Conservation (phyloP, 2,888 invertebrate genomes). For the Drosophila leonis region DNA sequence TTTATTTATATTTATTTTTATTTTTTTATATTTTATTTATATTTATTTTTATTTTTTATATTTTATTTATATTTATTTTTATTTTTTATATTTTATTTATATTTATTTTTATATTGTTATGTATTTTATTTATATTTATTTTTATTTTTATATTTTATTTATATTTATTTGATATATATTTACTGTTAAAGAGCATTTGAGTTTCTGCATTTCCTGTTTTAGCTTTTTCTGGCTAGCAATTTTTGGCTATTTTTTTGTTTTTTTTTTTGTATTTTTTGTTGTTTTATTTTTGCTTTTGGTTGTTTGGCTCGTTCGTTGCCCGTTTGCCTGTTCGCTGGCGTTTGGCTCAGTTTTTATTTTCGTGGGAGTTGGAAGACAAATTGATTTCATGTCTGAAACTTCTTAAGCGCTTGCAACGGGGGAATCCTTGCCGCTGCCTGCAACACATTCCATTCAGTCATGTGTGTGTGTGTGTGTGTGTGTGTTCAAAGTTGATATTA, state of each 20-base stretch:
- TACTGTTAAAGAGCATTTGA: constrained; percentile 23
- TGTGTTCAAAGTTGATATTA: constrained; percentile 67
- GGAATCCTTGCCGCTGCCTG: constrained; percentile 60
- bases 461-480: constrained; percentile 24
- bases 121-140: no score
- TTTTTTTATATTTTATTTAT: no score
- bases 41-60: no score
- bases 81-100: no score
- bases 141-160: no score
- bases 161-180: not conserved
- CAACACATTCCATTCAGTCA: constrained; percentile 24
- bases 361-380: constrained; percentile 81
- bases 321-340: constrained; percentile 29
- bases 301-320: constrained; percentile 30
- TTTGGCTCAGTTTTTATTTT: constrained; percentile 64
- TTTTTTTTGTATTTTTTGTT: not conserved
- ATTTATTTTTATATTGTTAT: no score
- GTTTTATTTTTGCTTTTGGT: constrained; percentile 10
- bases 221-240: constrained; percentile 6
- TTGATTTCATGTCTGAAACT: constrained; percentile 82
- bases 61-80: no score
- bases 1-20: no score
- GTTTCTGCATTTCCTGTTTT: constrained; percentile 1
- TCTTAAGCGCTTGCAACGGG: constrained; percentile 76
- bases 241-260: constrained; percentile 24